Evolutionary conservation across 2,888 invertebrate species (phyloP), one percentile per base, ranked within the genome.

Genomic region (Campoletis raptor): DNA sequence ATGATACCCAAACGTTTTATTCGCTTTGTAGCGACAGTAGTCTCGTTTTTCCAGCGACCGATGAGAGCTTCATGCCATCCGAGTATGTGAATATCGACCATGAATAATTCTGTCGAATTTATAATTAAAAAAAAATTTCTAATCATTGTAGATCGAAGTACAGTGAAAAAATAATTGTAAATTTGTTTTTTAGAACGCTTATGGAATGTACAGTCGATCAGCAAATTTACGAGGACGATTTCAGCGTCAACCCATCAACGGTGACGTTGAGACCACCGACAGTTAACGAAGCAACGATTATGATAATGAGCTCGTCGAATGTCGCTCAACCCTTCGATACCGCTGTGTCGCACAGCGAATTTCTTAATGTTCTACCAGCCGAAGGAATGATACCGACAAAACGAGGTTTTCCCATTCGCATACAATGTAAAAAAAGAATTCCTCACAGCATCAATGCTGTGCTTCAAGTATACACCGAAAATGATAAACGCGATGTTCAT

Each of bases 1-100:
- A 93, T 76, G 94, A 94, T 57, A 92, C 94, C 1, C 93, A 93
- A 64, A 91, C 92, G 86, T 94, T 92, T 87, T 92, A 94, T 86
- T 94, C 94, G 4, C 89, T 94, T 1, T 92, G 92, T 81, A 93
- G 92, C 74, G 93, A 93, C 10, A 90, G 88, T 61, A 92, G 92
- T 83, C 91, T 91, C 70, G 83, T 92, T 24, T 91, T 91, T 24
- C 91, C 92, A 70, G 89, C 89, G 18, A 90, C 87, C 80, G 92
- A 91, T 45, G 92, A 93, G 81, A 94, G 93, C 85, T 93, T 91
- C 82, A 89, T 93, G 83, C 91, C 92, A 9, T 89, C 89, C 8
- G 90, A 91, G 92, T 92, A 83, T 83, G 90, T 84, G 73, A 72
- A 72, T 74, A 57, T 66, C 1, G 10, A 45, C 7, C 4, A 48